Conservation (phyloP, 2,113 vertebrate species). For the Cyphomyrus discorhynchus region DNA sequence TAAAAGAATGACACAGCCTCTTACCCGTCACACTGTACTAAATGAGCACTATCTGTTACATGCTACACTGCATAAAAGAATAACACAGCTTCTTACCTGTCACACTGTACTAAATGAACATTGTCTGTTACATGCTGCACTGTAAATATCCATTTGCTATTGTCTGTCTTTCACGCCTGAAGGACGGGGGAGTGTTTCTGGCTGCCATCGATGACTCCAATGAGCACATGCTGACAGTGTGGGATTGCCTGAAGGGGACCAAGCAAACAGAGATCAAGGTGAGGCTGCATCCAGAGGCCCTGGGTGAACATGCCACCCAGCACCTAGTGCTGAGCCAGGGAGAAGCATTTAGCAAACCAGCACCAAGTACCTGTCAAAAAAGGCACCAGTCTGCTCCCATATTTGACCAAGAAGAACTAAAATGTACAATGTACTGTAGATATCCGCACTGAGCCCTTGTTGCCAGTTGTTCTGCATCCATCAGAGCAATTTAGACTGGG, state of each 20-base stretch:
- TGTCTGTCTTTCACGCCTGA: slow-evolving; percentile 30
- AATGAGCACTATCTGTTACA: background rate
- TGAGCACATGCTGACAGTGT: slow-evolving; percentile 84
- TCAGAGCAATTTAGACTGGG: slow-evolving; percentile 31
- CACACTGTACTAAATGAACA: background rate
- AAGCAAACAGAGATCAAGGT: slow-evolving; percentile 46
- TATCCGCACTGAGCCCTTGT: slow-evolving; percentile 36
- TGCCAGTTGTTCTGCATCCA: slow-evolving; percentile 37
- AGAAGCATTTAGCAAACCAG: background rate
- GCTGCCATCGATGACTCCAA: slow-evolving; percentile 86
- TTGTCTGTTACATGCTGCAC: background rate
- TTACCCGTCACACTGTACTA: background rate
- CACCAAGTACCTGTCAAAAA: background rate
- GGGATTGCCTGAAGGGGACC: slow-evolving; percentile 74
- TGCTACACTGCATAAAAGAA: background rate
- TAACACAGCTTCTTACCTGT: background rate
- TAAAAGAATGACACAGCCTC: background rate
- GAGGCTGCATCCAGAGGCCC: background rate
- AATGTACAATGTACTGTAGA: background rate
- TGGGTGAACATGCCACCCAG: background rate
- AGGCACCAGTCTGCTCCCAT: too few relatives aligned
- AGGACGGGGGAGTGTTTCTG: slow-evolving; percentile 70
- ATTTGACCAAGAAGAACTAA: background rate
- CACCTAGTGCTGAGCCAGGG: background rate
- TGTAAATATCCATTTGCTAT: background rate